Conservation (phyloP, 2,113 vertebrate genomes). For the Antigone vipio region DNA sequence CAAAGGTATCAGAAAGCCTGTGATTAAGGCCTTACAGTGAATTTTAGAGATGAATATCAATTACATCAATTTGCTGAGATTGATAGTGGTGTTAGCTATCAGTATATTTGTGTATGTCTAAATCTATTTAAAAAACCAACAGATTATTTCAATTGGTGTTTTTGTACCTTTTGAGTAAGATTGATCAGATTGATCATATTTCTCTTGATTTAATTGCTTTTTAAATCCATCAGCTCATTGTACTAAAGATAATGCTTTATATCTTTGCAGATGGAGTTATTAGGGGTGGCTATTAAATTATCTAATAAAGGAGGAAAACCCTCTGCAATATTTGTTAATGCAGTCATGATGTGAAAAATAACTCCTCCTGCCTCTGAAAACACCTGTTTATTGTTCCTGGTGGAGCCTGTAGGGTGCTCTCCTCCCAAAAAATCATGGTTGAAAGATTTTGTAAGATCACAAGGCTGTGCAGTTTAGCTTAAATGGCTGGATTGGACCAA, state of each 20-base stretch:
- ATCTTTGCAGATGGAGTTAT: not conserved
- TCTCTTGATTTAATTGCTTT: not conserved
- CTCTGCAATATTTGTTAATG: not conserved
- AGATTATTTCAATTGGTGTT: not conserved
- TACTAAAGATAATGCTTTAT: not conserved
- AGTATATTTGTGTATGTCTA: not conserved
- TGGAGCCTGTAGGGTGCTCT: not conserved
- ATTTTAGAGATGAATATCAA: not conserved
- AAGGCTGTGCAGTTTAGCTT: not conserved
- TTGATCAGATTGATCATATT: not conserved
- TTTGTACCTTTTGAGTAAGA: not conserved
- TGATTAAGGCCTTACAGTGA: not conserved
- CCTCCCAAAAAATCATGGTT: not conserved
- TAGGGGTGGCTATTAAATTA: not conserved
- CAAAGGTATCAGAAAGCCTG: not conserved
- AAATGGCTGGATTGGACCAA: not conserved
- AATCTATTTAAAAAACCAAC: not conserved
- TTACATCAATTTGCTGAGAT: not conserved
- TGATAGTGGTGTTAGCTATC: not conserved
- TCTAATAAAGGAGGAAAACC: not conserved
- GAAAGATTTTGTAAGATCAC: not conserved
- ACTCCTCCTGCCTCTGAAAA: not conserved
- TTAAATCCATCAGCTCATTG: not conserved
- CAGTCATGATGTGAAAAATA: not conserved
- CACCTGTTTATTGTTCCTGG: not conserved